Evolutionary conservation across 1,140 invertebrate species (phyloP), one percentile per base, ranked within the genome.

Genomic region (Drosophila malerkotliana): DNA sequence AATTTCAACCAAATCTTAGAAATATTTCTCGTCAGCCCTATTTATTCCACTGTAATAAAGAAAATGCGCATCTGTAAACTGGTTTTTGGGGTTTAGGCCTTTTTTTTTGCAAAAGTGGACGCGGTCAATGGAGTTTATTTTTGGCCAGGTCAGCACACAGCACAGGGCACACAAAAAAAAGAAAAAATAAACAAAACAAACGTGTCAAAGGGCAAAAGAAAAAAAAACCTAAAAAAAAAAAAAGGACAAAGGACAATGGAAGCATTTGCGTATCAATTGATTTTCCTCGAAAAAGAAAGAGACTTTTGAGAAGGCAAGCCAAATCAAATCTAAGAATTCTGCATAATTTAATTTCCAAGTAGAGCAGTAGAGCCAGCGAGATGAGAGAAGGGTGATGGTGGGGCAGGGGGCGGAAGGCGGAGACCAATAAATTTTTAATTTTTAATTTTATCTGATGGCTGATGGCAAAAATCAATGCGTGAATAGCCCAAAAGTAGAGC

Each of bases 221-320:
- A 3, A 14, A 15, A 15, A n/a, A n/a, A n/a, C n/a, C n/a, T n/a
- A n/a, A 41, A 9, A 41, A 41, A 41, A 15, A 44, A 44, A 10
- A 44, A 44, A 15, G 41, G 41, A 7, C n/a, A 7, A 44, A 4
- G 41, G 14, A 44, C 14, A 44, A 44, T 52, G 51, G 32, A 32
- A 32, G 49, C 39, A 82, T 82, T 81, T 81, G 79, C 68, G 74
- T 82, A 82, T 49, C 61, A 73, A 81, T 82, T 82, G 79, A 81
- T 81, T 81, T 81, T 81, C 41, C 45, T 21, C 54, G 15, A 45
- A 9, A 53, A 14, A 41, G 39, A 28, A 28, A 28, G 26, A 6
- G 26, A 28, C 26, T 28, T 28, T 28, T 28, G 26, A 28, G 26
- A 28, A 28, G 26, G 0, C 26, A 28, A 28, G 26, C 26, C 26